Percentiles rank a stretch among this genome's conserved stretches.
These are phyloP conservation scores for Yoshiicerus persimilis DNA, from an alignment of 1,140 invertebrate species.

Conservation along the genomic window DNA sequence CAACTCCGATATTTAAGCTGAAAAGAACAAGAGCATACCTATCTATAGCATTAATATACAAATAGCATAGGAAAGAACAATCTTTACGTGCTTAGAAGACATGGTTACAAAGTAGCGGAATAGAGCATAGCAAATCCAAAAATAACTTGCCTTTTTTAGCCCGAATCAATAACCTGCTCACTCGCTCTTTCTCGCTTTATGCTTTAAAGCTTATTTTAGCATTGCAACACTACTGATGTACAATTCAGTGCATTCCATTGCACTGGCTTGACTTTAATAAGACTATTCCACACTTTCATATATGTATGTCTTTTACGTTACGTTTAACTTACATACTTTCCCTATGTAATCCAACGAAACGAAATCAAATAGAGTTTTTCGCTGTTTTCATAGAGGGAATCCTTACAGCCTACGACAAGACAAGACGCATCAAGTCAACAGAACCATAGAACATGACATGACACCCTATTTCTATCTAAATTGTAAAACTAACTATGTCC, in stretches of 20 bases:
- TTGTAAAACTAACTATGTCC: too few relatives aligned
- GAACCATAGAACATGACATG: background rate
- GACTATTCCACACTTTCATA: background rate
- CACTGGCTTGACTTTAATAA: background rate
- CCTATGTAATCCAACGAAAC: background rate
- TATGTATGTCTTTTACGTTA: background rate
- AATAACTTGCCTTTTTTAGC: conserved; percentile 20
- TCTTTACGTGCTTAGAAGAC: background rate
- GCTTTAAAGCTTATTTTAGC: background rate
- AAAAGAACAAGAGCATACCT: background rate
- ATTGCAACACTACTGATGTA: background rate
- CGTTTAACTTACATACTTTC: background rate
- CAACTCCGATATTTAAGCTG: background rate
- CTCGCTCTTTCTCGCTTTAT: background rate
- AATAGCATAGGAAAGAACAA: background rate
- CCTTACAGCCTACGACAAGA: background rate
- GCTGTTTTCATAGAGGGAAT: background rate
- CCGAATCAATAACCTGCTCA: conserved; percentile 14
- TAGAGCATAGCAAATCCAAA: background rate
- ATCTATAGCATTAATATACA: background rate
- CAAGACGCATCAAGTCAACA: background rate
- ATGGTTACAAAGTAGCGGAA: background rate
- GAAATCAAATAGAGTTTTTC: background rate
- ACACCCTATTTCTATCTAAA: background rate
- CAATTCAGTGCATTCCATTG: background rate